Base-by-base conservation (phyloP, 2,888 invertebrate genomes). In the Ceramica pisi region DNA sequence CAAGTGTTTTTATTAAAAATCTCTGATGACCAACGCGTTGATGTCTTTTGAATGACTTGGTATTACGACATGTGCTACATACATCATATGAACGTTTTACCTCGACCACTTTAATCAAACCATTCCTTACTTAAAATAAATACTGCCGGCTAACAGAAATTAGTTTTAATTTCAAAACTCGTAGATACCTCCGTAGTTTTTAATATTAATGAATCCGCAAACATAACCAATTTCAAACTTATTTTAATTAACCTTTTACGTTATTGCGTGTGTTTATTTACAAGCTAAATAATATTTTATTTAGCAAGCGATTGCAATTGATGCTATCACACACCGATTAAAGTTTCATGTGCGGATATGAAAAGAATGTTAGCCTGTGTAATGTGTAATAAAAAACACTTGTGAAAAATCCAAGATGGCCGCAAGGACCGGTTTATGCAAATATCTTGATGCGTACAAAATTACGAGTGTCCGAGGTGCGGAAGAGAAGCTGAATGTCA, bases 401-500 rank as follows among this genome's bases (percentile, higher is more conserved):
- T 31, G 10, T 10, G 9, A 55, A 38, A 53, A 53, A 55, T 19
- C 62, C 83, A 88, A 90, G 74, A 90, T 88, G 89, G 86, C 82
- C 63, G 81, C 85, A 73, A 69, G 80, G 84, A 94, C 94, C 92
- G 92, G 93, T 93, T 92, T 88, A 88, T 88, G 87, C 86, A 89
- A 91, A 90, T 88, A 80, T 75, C 78, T 70, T 38, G 69, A 78
- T 85, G 81, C 78, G 81, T 76, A 87, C 83, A 73, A 88, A 88
- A 88, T 86, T 60, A 50, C 79, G 81, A 67, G 1, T 75, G 67
- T 51, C 51, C 23, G 71, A 87, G 83, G 87, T 80, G 83, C 92
- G 92, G 93, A 93, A 94, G 92, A 91, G 84, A 86, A 85, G 67
- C 78, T 90, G 92, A 95, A 95, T 95, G 93, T 91, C 95, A 95